Base-by-base conservation (phyloP, 1,140 invertebrate genomes). In the Nomia melanderi region DNA sequence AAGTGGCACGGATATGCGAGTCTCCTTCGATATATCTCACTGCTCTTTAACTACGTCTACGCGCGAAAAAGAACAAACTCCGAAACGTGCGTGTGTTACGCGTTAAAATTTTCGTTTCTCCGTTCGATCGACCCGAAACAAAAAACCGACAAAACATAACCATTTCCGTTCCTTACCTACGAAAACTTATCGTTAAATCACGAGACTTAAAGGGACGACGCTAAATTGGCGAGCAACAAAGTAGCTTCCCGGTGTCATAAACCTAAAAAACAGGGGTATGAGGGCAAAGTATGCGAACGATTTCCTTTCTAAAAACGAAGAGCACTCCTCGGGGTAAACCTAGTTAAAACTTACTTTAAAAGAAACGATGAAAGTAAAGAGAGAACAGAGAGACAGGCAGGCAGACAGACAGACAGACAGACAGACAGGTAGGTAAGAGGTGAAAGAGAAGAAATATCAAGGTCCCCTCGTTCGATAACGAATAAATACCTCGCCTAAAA, bases 1-100 rank as follows among this genome's bases (percentile, higher is more conserved):
- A 71, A 71, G 6, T 71, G 25, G 66, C 59, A 71, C 41, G 36
- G 57, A 71, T 77, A 71, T 77, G 75, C 56, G 71, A 54, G 29
- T 54, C 71, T 71, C 57, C 44, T 41, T 14, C 31, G 23, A 54
- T 54, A 39, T 50, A n/a, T n/a, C 20, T 44, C 23, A 33, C 66
- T 62, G 75, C 66, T 70, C 75, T 71, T 70, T 70, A 71, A 33
- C n/a, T n/a, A n/a, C 54, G 54, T 59, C 47, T 59, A 20, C 41
- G 27, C 41, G 14, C 44, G 39, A 17, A 36, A 67, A 2, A 41
- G 2, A 41, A 41, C 12, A 2, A 27, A 25, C 7, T 27, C 14
- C 9, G 20, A 12, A 20, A 17, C 9, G 17, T 12, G 33, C 14
- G 9, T 27, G 25, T 27, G 20, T 33, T 62, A 23, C 54, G n/a